Conservation (phyloP, 2,797 vertebrate genomes). For the Chaetophractus vellerosus region DNA sequence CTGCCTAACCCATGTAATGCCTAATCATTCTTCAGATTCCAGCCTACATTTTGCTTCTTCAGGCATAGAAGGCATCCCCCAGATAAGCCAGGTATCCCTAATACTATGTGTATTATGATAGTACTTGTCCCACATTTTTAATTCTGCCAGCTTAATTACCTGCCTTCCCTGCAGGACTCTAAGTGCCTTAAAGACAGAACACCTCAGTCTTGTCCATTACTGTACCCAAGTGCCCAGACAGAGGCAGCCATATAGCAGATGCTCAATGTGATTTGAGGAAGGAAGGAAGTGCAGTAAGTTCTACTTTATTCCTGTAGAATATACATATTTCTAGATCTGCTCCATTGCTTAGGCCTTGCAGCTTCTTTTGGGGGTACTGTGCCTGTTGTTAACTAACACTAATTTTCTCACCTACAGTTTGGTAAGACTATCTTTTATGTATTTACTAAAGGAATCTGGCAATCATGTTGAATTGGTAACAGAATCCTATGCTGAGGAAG, state of each 20-base stretch:
- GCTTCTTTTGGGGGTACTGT: not conserved
- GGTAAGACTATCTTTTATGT: not conserved
- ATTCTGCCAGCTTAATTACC: not conserved
- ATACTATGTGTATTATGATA: not conserved
- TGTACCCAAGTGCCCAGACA: not conserved
- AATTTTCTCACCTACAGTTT: not conserved
- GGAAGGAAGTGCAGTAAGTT: not conserved
- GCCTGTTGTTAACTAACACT: not conserved
- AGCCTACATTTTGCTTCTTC: constrained; percentile 27
- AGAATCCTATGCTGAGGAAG: not conserved
- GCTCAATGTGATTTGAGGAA: not conserved
- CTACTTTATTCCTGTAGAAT: not conserved
- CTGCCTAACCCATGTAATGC: not conserved
- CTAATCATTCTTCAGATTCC: not conserved
- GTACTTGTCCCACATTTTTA: not conserved
- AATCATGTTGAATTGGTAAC: not conserved
- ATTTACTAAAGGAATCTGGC: not conserved
- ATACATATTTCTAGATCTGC: not conserved
- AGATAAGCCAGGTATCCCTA: not conserved
- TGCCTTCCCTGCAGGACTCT: not conserved
- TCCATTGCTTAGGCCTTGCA: not conserved
- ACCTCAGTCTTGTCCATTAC: not conserved
- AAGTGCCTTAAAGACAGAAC: not conserved
- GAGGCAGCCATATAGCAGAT: not conserved
- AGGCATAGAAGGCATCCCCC: not conserved